Percentiles rank a stretch among this genome's conserved stretches.
Evolutionary conservation across 2,113 vertebrate species (phyloP).

Genomic region (Rana temporaria): DNA sequence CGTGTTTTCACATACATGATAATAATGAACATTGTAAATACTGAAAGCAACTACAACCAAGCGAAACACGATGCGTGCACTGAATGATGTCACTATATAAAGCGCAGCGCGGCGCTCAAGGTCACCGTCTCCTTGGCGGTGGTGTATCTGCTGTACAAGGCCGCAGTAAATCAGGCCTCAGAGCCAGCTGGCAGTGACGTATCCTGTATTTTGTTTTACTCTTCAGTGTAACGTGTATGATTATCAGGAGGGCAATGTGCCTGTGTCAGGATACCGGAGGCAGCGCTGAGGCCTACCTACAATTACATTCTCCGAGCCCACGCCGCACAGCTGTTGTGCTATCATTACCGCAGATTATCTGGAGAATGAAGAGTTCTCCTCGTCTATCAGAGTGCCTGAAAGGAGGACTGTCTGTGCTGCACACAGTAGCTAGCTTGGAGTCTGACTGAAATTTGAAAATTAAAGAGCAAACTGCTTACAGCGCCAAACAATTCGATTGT

Average conservation of each 20-base stretch:
- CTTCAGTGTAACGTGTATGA: slow-evolving; percentile 2
- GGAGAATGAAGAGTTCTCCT: not conserved
- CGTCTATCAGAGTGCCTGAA: no score
- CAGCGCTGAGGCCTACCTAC: not conserved
- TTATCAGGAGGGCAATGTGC: slow-evolving; percentile 14
- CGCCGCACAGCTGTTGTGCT: not conserved
- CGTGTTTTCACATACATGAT: no score
- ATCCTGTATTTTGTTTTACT: not conserved
- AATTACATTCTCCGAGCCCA: not conserved
- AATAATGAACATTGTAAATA: no score
- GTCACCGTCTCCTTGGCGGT: not conserved
- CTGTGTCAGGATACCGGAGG: not conserved
- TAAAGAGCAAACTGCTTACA: no score
- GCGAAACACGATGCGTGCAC: no score
- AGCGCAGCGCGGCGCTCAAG: slow-evolving; percentile 13
- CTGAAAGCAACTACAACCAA: no score
- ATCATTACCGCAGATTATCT: not conserved
- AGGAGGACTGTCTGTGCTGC: no score
- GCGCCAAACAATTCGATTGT: no score
- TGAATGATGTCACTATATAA: not conserved
- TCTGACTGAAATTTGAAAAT: no score
- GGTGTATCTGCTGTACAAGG: slow-evolving; percentile 39
- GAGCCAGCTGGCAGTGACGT: slow-evolving; percentile 20
- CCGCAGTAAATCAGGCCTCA: slow-evolving; percentile 13
- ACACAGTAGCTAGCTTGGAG: no score